A percentile compares a stretch with the other conserved stretches of the same genome.
Evolutionary conservation across 2,888 invertebrate genomes (phyloP).

Genomic region (Siphonodentalium dalli): DNA sequence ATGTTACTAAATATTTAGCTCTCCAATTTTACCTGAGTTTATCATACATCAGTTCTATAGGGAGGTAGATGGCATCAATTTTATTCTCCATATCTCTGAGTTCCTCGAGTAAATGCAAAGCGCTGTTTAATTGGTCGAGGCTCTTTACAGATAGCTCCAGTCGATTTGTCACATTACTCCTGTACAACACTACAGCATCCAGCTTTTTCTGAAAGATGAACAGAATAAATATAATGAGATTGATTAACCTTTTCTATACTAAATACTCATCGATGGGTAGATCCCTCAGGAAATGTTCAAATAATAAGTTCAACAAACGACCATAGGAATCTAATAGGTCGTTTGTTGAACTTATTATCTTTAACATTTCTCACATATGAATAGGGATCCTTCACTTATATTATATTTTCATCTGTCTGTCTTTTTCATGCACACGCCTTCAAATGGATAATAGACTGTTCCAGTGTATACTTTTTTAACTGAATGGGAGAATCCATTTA

Average conservation of each 20-base stretch:
- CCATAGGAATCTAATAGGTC: background rate
- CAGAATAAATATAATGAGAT: background rate
- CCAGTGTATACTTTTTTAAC: too few species aligned
- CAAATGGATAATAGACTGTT: too few species aligned
- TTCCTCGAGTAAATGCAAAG: slow-evolving; percentile 63
- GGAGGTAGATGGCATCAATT: slow-evolving; percentile 63
- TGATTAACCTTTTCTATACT: too few species aligned
- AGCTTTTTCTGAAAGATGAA: slow-evolving; percentile 55
- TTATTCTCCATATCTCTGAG: slow-evolving; percentile 65
- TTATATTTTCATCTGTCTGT: too few species aligned
- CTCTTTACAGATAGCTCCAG: slow-evolving; percentile 60
- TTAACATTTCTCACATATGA: too few species aligned
- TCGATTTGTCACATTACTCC: slow-evolving; percentile 53
- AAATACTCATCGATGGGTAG: too few species aligned
- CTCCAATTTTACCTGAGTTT: slow-evolving; percentile 46
- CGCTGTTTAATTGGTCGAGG: slow-evolving; percentile 64
- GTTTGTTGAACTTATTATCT: too few species aligned
- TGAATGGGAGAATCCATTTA: too few species aligned
- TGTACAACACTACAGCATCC: slow-evolving; percentile 57
- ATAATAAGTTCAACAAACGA: too few species aligned
- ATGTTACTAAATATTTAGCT: background rate
- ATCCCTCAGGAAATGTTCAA: too few species aligned
- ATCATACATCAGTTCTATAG: slow-evolving; percentile 63
- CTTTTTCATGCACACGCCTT: too few species aligned
- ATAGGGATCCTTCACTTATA: too few species aligned